These are phyloP conservation scores for Drosophila suzukii DNA, from an alignment of 1,140 invertebrate genomes.

Conservation along the genomic window DNA sequence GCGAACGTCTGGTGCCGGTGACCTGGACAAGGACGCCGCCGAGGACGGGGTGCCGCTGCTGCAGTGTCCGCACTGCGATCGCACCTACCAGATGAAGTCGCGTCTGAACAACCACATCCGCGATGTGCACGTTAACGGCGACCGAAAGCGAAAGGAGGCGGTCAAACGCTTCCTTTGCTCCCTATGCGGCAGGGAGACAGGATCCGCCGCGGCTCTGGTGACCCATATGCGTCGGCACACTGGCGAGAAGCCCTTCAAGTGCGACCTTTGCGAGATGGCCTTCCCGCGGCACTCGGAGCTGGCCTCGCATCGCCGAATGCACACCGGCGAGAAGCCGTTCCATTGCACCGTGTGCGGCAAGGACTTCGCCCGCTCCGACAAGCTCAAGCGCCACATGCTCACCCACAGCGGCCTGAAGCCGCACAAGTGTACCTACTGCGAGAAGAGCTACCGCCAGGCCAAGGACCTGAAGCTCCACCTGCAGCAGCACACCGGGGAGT, in stretches of 20 bases:
- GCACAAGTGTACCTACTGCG: constrained; percentile 71
- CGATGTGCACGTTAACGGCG: constrained; percentile 71
- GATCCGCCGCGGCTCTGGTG: constrained; percentile 86
- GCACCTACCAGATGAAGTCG: constrained; percentile 73
- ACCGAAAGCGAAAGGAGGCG: constrained; percentile 73
- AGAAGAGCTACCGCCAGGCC: constrained; percentile 70
- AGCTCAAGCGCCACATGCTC: constrained; percentile 70
- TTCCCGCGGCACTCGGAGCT: constrained; percentile 68
- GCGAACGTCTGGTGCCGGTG: constrained; percentile 49
- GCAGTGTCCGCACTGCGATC: constrained; percentile 78
- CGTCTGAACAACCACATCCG: constrained; percentile 71
- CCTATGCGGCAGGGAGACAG: constrained; percentile 86
- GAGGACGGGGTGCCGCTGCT: constrained; percentile 65
- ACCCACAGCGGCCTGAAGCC: constrained; percentile 72
- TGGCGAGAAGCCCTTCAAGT: constrained; percentile 73
- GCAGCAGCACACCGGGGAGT: constrained; percentile 72
- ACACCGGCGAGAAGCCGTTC: constrained; percentile 70
- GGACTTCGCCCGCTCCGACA: constrained; percentile 70
- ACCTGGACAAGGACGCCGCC: constrained; percentile 52
- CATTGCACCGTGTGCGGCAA: constrained; percentile 75
- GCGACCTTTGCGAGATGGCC: constrained; percentile 75
- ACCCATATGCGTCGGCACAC: constrained; percentile 86
- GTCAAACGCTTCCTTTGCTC: constrained; percentile 84
- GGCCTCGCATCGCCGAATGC: constrained; percentile 65
- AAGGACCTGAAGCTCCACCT: constrained; percentile 70